Evolutionary conservation across 2,113 vertebrate species (phyloP), one percentile per base, ranked within the genome.

Genomic region (Phyllopteryx taeniolatus): DNA sequence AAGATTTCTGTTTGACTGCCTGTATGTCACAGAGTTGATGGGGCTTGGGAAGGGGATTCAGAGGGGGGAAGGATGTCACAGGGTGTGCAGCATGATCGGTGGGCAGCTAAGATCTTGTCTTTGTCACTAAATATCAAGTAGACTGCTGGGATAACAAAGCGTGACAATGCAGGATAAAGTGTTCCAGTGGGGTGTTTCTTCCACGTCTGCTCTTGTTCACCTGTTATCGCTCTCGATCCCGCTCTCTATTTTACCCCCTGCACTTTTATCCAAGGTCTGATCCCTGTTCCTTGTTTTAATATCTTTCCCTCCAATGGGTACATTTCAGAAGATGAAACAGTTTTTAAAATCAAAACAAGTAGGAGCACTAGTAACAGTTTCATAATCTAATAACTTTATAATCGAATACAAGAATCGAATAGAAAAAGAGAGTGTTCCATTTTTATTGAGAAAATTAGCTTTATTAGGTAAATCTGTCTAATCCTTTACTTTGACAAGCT

Each of bases 81-180:
- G 44, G 47, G 62, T 46, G 63, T n/a, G 79, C 22, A 49, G 65
- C n/a, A 22, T 65, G 62, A 78, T 66, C 74, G 73, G 75, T 43
- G 73, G 74, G 78, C 82, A 75, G 77, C 73, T 70, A 74, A 83
- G 79, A 87, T 87, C 85, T 85, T 77, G 83, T 86, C 75, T 85
- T 89, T 90, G 85, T 88, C 84, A 81, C 80, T 79, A 83, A 87
- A 86, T 84, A 86, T 88, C 79, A 88, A 83, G 86, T 65, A 62
- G 80, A 82, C 81, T 46, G 72, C 70, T 4, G 17, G 81, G 80
- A 87, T 85, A 85, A 84, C 79, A 72, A 69, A 80, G 73, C 44
- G 68, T 86, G 85, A 87, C 86, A 84, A 85, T 76, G 85, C 79
- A 73, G 85, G 81, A 85, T 82, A 68, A 84, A 87, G 77, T 35